These are phyloP conservation scores for Geophilus truncorum DNA, from an alignment of 2,888 invertebrate genomes.

Conservation along the genomic window DNA sequence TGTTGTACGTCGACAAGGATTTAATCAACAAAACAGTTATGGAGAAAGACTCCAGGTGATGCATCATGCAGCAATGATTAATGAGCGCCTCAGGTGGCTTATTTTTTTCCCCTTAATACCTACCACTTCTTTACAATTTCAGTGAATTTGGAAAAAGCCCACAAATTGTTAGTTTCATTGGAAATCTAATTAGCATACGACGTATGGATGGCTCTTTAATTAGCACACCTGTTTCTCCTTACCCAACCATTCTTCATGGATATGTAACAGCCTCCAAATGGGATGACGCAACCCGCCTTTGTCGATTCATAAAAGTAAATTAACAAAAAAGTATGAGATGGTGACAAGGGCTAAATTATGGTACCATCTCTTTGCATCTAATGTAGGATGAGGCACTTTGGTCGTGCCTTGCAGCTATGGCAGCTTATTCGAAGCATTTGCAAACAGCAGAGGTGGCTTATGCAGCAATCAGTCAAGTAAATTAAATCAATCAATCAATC, in stretches of 20 bases:
- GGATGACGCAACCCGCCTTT: conserved; percentile 77
- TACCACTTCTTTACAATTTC: conserved; percentile 35
- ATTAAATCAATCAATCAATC: too few relatives aligned
- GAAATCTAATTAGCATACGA: conserved; percentile 75
- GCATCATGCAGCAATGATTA: conserved; percentile 48
- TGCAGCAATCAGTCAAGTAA: conserved; percentile 69
- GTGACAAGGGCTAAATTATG: not conserved
- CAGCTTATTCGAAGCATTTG: conserved; percentile 78
- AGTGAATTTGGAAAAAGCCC: conserved; percentile 87
- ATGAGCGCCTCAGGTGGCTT: not conserved
- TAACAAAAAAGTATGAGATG: too few relatives aligned
- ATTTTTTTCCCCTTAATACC: conserved; percentile 29
- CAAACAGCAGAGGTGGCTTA: conserved; percentile 92
- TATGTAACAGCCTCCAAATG: conserved; percentile 71
- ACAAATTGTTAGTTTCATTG: conserved; percentile 71
- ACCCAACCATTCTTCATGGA: conserved; percentile 55
- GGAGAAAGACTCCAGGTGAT: conserved; percentile 52
- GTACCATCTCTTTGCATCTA: not conserved
- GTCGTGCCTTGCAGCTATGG: conserved; percentile 89
- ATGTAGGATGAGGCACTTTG: conserved; percentile 59
- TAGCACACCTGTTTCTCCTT: conserved; percentile 65
- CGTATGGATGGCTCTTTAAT: conserved; percentile 84
- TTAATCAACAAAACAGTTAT: conserved; percentile 62
- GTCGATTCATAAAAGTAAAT: conserved; percentile 60
- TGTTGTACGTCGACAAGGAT: conserved; percentile 65